Percentiles rank a stretch among this genome's conserved stretches.
These are phyloP conservation scores for Drosophila persimilis DNA, from an alignment of 1,140 invertebrate genomes.

Conservation along the genomic window DNA sequence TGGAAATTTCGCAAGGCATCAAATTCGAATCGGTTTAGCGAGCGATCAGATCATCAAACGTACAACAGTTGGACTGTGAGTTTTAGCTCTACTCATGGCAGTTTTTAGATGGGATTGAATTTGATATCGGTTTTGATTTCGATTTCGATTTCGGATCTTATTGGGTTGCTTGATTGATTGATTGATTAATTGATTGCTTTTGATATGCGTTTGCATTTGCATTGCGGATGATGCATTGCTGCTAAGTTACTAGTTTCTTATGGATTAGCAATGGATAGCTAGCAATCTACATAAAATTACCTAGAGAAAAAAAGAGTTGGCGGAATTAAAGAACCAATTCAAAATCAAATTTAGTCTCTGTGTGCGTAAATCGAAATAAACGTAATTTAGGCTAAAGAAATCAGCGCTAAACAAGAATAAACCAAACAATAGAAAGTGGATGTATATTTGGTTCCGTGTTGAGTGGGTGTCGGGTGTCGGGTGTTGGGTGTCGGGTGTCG, in stretches of 20 bases:
- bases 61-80: slow-evolving; percentile 64
- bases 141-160: slow-evolving; percentile 55
- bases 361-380: slow-evolving; percentile 38
- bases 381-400: slow-evolving; percentile 20
- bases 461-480: not conserved
- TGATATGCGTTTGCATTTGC: slow-evolving; percentile 36
- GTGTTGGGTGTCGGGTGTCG: slow-evolving; percentile 5
- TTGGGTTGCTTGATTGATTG: slow-evolving; percentile 59
- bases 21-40: slow-evolving; percentile 55
- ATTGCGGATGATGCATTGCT: slow-evolving; percentile 41
- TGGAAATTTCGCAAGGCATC: slow-evolving; percentile 60
- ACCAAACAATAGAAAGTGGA: slow-evolving; percentile 18
- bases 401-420: slow-evolving; percentile 37
- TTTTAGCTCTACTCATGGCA: slow-evolving; percentile 54
- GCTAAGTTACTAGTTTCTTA: slow-evolving; percentile 74
- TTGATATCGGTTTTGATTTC: slow-evolving; percentile 54
- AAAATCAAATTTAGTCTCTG: slow-evolving; percentile 62
- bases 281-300: slow-evolving; percentile 83
- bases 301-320: slow-evolving; percentile 74
- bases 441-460: slow-evolving; percentile 24
- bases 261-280: slow-evolving; percentile 45
- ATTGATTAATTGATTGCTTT: slow-evolving; percentile 57
- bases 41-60: slow-evolving; percentile 59
- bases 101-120: slow-evolving; percentile 54
- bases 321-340: slow-evolving; percentile 58